Conservation (phyloP, 2,888 invertebrate species). For the Eupithecia pulchellata region DNA sequence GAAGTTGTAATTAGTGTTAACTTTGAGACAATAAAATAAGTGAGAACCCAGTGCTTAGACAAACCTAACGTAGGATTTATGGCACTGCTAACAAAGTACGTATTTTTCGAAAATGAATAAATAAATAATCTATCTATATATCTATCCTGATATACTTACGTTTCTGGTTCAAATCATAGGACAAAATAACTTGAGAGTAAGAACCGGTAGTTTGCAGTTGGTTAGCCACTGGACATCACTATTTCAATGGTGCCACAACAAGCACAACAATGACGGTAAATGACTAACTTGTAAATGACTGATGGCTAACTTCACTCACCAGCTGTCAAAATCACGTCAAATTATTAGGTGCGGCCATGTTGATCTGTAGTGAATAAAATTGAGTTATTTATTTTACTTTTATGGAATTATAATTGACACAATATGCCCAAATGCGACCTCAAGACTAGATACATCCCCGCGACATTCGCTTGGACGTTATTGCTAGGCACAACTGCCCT, state of each 20-base stretch:
- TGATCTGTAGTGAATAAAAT: constrained; percentile 85
- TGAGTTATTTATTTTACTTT: constrained; percentile 72
- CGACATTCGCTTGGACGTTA: constrained; percentile 98
- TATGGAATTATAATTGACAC: constrained; percentile 81
- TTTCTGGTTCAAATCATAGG: too few species aligned
- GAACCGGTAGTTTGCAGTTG: not conserved
- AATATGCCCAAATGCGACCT: constrained; percentile 98
- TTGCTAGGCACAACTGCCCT: constrained; percentile 96
- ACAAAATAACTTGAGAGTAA: not conserved
- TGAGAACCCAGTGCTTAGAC: too few species aligned
- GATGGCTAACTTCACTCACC: constrained; percentile 9
- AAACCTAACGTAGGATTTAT: too few species aligned
- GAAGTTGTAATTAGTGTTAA: too few species aligned
- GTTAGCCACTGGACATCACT: constrained; percentile 20
- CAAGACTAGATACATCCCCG: constrained; percentile 98
- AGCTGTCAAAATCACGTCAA: constrained; percentile 57
- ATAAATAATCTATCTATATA: too few species aligned
- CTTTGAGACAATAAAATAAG: too few species aligned
- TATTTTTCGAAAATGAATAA: too few species aligned
- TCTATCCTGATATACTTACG: too few species aligned
- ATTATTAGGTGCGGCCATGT: constrained; percentile 87
- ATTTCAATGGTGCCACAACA: constrained; percentile 49
- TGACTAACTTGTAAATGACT: not conserved
- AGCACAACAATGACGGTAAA: constrained; percentile 46
- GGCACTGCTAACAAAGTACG: too few species aligned